Base-by-base conservation (phyloP, 2,888 invertebrate species). In the Epinotia brunnichana region DNA sequence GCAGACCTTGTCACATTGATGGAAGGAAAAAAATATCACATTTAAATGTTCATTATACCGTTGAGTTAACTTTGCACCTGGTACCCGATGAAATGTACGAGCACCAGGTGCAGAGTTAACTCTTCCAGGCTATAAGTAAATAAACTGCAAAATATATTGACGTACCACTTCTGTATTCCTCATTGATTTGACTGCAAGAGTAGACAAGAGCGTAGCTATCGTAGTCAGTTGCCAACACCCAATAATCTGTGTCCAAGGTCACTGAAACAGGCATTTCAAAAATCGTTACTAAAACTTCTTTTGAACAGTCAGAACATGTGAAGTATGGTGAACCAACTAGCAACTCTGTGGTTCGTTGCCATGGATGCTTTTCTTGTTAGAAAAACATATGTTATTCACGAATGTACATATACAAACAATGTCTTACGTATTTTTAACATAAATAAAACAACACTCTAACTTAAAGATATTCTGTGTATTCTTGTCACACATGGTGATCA, bases 191-290 rank as follows among this genome's bases (percentile, higher is more conserved):
- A 2, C 19, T 59, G 67, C 77, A 77, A 17, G 75, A 71, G 59
- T 76, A 76, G 7, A 76, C 94, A 1, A 95, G 93, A 2, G 94
- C 85, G 76, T 93, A 95, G 75, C 87, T 88, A 1, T 87, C 86
- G 79, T 95, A 95, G 80, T 95, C 95, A 0, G 95, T 95, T 60
- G 90, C 94, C 48, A 95, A 79, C 21, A 95, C 83, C 94, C 94
- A 94, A 56, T 77, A 78, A 1, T 75, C 72, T 4, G 62, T 48
- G 39, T 61, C 39, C 1, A 67, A 60, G 10, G 56, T 73, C 15
- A 72, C 76, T 77, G 69, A 51, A 75, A 73, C 41, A 44, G 62
- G 39, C n/a, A 62, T 17, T 62, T 48, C 1, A 11, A 57, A 44
- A 17, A 21, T 41, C 15, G 13, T 60, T 60, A 39, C 29, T 29